Percentiles rank a stretch among this genome's conserved stretches.
Evolutionary conservation across 2,797 vertebrate species (phyloP).

Genomic region (Clarias laeviceps): DNA sequence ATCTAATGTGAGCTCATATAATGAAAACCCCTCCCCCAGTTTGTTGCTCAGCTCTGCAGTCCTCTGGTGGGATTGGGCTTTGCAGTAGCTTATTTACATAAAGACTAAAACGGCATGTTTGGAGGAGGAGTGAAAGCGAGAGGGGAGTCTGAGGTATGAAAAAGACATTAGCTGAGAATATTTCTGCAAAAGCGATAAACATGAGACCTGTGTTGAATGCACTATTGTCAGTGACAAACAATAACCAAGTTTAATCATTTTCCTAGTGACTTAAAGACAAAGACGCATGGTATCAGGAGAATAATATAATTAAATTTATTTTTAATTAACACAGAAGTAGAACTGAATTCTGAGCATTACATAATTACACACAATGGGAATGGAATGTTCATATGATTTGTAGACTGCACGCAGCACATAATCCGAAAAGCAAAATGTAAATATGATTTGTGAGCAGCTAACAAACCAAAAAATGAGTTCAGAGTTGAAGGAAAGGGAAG

Average conservation of each 20-base stretch:
- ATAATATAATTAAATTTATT: constrained; percentile 73
- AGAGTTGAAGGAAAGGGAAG: background rate
- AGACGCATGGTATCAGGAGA: constrained; percentile 20
- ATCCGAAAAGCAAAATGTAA: constrained; percentile 66
- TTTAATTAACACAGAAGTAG: constrained; percentile 64
- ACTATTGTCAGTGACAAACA: too few species aligned
- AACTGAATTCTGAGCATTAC: constrained; percentile 40
- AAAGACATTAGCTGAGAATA: too few species aligned
- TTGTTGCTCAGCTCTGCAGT: too few species aligned
- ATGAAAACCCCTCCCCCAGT: too few species aligned
- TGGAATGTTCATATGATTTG: constrained; percentile 69
- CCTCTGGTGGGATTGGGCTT: too few species aligned
- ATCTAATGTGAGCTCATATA: too few species aligned
- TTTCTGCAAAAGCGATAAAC: too few species aligned
- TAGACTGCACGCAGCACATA: constrained; percentile 50
- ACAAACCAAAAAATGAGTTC: background rate
- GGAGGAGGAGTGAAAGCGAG: too few species aligned
- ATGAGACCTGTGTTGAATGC: too few species aligned
- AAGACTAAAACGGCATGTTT: too few species aligned
- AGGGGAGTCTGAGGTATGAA: too few species aligned
- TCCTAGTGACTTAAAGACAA: background rate
- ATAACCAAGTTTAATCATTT: background rate
- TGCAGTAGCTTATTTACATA: too few species aligned
- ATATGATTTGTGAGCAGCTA: constrained; percentile 49
- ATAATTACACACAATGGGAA: constrained; percentile 55